Base-by-base conservation (phyloP, 2,113 vertebrate species). In the Petaurus breviceps region DNA sequence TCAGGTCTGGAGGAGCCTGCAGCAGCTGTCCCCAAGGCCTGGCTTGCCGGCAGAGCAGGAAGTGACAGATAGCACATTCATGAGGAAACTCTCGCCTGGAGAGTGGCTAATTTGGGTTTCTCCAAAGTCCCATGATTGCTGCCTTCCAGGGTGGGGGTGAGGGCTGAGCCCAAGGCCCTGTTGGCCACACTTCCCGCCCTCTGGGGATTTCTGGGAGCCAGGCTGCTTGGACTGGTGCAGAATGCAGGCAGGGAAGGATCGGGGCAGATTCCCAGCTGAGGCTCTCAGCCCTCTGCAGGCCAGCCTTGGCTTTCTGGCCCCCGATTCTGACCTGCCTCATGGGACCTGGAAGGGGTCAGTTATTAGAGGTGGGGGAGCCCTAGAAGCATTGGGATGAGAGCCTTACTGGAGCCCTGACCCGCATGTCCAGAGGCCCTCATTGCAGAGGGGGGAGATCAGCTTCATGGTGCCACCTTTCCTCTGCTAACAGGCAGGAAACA, bases 211-310 rank as follows among this genome's bases (percentile, higher is more conserved):
- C 47, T 46, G 5, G 84, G 23, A 91, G 37, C 51, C 5, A 52
- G 46, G 22, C 22, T 52, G 51, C 10, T 22, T 46, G 24, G 37
- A 9, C 51, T 3, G 54, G 1, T 22, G 14, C 8, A 52, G 2
- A 12, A 9, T 22, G 23, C 12, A 23, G n/a, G 90, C 10, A 37
- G 49, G 61, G 28, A 96, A 43, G 43, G 26, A 10, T 43, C 28
- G 0, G 0, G 19, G 3, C 16, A 84, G 89, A 49, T 1, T 0
- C 47, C 0, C 5, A 89, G 46, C 84, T 2, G 12, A 47, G n/a
- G 2, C 28, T 28, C 55, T 31, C 55, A 61, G 24, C 55, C 26
- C 55, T 61, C 55, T 61, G 26, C 55, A 31, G 25, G 57, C 57
- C 57, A 77, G 61, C 5, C 61, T 19, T 2, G 57, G 31, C 61